These are phyloP conservation scores for Cylloceria caligata DNA, from an alignment of 2,888 invertebrate genomes.

Conservation along the genomic window DNA sequence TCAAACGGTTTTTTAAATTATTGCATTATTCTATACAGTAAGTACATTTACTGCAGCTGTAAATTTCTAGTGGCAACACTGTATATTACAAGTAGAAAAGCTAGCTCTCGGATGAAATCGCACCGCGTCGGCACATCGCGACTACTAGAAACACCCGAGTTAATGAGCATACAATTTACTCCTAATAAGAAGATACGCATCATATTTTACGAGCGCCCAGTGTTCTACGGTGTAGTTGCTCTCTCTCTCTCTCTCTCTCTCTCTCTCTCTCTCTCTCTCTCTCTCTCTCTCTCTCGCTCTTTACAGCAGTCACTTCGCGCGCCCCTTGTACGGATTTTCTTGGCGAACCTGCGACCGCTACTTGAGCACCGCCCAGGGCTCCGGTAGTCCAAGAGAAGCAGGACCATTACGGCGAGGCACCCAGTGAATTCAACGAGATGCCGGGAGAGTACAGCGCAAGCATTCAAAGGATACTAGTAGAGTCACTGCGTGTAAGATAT, in stretches of 20 bases:
- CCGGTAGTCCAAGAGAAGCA: constrained; percentile 36
- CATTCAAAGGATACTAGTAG: constrained; percentile 13
- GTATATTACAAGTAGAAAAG: constrained; percentile 34
- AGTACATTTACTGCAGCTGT: constrained; percentile 1
- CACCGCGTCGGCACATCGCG: constrained; percentile 37
- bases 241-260: constrained; percentile 29
- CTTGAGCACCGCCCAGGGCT: constrained; percentile 42
- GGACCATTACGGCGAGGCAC: constrained; percentile 57
- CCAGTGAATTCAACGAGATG: constrained; percentile 54
- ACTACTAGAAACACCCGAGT: constrained; percentile 60
- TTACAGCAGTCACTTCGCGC: too few relatives aligned
- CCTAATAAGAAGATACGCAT: constrained; percentile 83
- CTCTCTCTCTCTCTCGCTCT: constrained; percentile 34
- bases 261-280: constrained; percentile 17
- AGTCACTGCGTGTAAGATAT: constrained; percentile 25
- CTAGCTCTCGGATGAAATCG: constrained; percentile 33
- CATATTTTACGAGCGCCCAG: constrained; percentile 80
- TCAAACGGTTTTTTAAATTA: constrained; percentile 6
- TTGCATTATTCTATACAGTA: constrained; percentile 11
- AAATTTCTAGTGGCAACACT: constrained; percentile 23
- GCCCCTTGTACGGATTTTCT: constrained; percentile 66
- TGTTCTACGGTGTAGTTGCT: constrained; percentile 27
- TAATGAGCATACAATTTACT: constrained; percentile 83
- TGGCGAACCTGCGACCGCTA: constrained; percentile 31
- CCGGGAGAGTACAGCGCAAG: constrained; percentile 32